A percentile compares a stretch with the other conserved stretches of the same genome.
Evolutionary conservation across 2,888 invertebrate genomes (phyloP).

Genomic region (Acleris holmiana): DNA sequence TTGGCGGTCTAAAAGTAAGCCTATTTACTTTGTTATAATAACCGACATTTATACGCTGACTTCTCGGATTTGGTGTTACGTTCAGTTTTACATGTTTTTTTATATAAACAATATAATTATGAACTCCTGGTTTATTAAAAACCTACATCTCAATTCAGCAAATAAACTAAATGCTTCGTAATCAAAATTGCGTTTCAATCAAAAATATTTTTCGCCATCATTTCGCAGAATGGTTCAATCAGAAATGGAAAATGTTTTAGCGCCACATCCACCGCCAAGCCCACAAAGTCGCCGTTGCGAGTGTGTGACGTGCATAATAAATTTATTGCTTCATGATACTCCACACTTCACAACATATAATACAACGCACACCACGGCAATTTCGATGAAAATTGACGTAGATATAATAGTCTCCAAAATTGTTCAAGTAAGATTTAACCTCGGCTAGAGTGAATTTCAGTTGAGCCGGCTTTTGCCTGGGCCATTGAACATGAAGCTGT

Average conservation of each 20-base stretch:
- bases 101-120: no score
- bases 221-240: slow-evolving; percentile 8
- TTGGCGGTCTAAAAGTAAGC: slow-evolving; percentile 15
- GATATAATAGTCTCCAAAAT: slow-evolving; percentile 33
- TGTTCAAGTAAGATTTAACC: slow-evolving; percentile 48
- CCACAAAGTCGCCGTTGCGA: slow-evolving; percentile 22
- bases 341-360: slow-evolving; percentile 14
- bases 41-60: no score
- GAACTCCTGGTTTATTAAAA: no score
- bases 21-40: slow-evolving; percentile 4
- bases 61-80: no score
- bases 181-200: not conserved
- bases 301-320: slow-evolving; percentile 31
- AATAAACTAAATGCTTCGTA: slow-evolving; percentile 3
- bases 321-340: slow-evolving; percentile 24
- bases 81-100: no score
- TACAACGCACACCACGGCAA: slow-evolving; percentile 7
- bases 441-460: slow-evolving; percentile 49
- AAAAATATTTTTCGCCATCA: not conserved
- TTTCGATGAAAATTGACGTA: slow-evolving; percentile 16
- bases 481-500: slow-evolving; percentile 56
- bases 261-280: slow-evolving; percentile 5
- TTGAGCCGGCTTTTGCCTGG: slow-evolving; percentile 52
- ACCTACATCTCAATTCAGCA: not conserved
- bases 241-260: slow-evolving; percentile 22